These are phyloP conservation scores for Chrysochloris asiatica DNA, from an alignment of 2,113 vertebrate genomes.

Conservation along the genomic window DNA sequence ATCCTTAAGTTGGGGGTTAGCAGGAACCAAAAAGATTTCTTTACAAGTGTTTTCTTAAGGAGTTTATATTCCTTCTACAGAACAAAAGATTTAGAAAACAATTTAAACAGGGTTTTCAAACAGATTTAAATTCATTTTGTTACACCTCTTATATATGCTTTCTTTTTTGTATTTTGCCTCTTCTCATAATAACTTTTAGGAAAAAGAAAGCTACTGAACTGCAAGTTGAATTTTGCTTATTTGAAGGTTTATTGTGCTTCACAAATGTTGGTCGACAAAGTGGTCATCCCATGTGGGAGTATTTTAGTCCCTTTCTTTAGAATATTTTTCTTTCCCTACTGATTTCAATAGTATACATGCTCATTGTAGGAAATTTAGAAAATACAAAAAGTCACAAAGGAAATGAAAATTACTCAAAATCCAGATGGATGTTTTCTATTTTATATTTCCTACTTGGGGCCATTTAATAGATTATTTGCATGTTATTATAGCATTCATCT, in stretches of 20 bases:
- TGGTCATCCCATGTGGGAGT: neutral
- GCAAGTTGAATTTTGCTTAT: conserved; percentile 22
- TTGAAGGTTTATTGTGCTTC: conserved; percentile 54
- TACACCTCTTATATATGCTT: neutral
- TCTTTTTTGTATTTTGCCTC: neutral
- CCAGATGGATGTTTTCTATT: conserved; percentile 18
- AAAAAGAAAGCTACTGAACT: conserved; percentile 31
- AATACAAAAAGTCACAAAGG: conserved; percentile 8
- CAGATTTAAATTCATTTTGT: conserved; percentile 44
- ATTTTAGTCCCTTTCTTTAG: neutral
- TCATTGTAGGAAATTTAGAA: conserved; percentile 43
- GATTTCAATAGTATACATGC: neutral
- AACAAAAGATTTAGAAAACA: conserved; percentile 56
- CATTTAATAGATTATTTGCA: conserved; percentile 15
- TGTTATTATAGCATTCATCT: neutral
- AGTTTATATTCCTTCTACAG: conserved; percentile 3
- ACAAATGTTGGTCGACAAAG: neutral
- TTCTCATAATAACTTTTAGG: conserved; percentile 42
- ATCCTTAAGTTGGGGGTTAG: no score
- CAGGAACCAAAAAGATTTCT: conserved; percentile 13
- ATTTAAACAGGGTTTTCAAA: conserved; percentile 39
- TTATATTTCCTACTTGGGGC: conserved; percentile 11
- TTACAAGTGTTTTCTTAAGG: conserved; percentile 26
- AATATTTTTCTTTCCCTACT: neutral
- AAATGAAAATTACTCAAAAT: conserved; percentile 40